Evolutionary conservation across 2,797 vertebrate genomes (phyloP), one percentile per base, ranked within the genome.

Genomic region (Phataginus tricuspis): DNA sequence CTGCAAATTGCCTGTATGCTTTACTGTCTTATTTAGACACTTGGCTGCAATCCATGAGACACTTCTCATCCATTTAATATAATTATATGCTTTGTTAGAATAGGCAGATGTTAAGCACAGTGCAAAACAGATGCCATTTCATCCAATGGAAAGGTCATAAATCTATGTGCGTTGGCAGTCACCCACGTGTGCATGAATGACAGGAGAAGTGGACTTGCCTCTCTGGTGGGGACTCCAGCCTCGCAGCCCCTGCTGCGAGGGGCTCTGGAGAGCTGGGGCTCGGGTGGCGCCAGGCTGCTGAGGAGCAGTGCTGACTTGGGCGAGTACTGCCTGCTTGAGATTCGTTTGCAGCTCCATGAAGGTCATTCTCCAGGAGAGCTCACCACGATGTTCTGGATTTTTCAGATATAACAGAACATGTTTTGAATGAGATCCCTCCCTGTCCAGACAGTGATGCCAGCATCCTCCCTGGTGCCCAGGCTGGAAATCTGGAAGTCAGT

Each of bases 41-140:
- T 98, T 98, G 98, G 96, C 98, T 98, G 91, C 89, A 96, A 98
- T 98, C 97, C 98, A 98, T 98, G 97, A 98, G 97, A 98, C 91
- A 97, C 96, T 98, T 98, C 96, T 98, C 97, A 98, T 97, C 98
- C 98, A 98, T 98, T 98, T 98, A 98, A 98, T 98, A 97, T 98
- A 98, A 98, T 98, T 98, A 98, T 97, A 96, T 97, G 96, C 97
- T 98, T 98, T 98, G 97, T 97, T 98, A 98, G 97, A 98, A 98
- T 98, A 98, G 98, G 97, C 98, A 98, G 98, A 98, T 98, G 98
- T 98, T 98, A 98, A 97, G 97, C 97, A 91, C 84, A 96, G 97
- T 98, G 74, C 91, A 96, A 98, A 99, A 94, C 98, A 98, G 98
- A 98, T 98, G 98, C 96, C 97, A 98, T 94, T 95, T 96, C 96